phyloP scores from a whole-genome alignment of 2,888 invertebrate genomes.

The Muschampia plurimacula region DNA sequence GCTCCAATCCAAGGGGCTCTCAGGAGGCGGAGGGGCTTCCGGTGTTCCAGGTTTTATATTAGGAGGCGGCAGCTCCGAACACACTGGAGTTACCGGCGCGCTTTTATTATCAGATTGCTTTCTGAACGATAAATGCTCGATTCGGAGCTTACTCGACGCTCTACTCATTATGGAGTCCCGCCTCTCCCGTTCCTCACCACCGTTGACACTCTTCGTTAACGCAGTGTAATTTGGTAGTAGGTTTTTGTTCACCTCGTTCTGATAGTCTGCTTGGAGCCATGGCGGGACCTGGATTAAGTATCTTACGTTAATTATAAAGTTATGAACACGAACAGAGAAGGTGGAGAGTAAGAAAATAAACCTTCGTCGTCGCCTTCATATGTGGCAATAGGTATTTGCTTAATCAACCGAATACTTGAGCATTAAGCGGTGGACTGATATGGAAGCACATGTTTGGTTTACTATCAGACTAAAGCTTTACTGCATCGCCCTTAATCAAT shows the following conservation, averaged over 20 bases:
- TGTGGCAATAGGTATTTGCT: too few relatives aligned
- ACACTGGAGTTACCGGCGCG: slow-evolving; percentile 67
- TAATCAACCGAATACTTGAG: too few relatives aligned
- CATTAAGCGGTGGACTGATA: too few relatives aligned
- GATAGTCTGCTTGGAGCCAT: slow-evolving; percentile 89
- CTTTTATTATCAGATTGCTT: slow-evolving; percentile 65
- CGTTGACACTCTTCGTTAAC: slow-evolving; percentile 70
- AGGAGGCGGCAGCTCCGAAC: slow-evolving; percentile 57
- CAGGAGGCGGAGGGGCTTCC: slow-evolving; percentile 63
- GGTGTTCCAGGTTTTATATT: slow-evolving; percentile 54
- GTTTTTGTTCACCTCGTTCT: slow-evolving; percentile 81
- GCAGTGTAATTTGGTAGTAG: slow-evolving; percentile 78
- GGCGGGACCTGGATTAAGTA: slow-evolving; percentile 87
- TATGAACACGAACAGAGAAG: background rate
- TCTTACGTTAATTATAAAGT: background rate
- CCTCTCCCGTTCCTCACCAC: slow-evolving; percentile 72
- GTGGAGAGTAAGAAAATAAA: too few relatives aligned
- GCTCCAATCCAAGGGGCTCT: slow-evolving; percentile 88
- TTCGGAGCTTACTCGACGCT: slow-evolving; percentile 76
- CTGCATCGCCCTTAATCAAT: too few relatives aligned
- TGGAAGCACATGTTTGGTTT: too few relatives aligned
- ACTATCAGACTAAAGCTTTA: too few relatives aligned
- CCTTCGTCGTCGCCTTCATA: too few relatives aligned
- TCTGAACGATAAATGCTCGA: slow-evolving; percentile 77
- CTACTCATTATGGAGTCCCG: slow-evolving; percentile 79